Evolutionary conservation across 2,888 invertebrate species (phyloP), one percentile per base, ranked within the genome.

Genomic region (Nephrotoma appendiculata): DNA sequence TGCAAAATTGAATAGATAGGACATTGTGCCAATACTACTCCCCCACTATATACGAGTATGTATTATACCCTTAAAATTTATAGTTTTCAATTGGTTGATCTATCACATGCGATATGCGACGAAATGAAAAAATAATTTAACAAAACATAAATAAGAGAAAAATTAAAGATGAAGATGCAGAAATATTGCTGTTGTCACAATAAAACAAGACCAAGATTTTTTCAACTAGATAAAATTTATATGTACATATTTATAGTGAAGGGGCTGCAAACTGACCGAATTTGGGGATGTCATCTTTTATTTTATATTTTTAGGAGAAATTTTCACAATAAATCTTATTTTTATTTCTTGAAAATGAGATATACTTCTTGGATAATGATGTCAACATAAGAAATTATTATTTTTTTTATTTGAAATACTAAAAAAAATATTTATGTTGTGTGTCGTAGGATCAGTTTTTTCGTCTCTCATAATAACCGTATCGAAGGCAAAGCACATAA

Each of bases 311-410:
- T 84, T 41, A 84, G n/a, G 15, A 84, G 41, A 42, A 41, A 42
- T 84, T 84, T 84, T 84, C 15, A 6, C 41, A 41, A 42, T 41
- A 84, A 42, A 42, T 84, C 84, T 42, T 42, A 42, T 42, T 84
- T 84, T 42, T 42, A 42, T 84, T 42, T 42, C 42, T 42, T 42
- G 43, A 84, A 84, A 84, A 84, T 84, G 84, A 84, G 84, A 84
- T 84, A 41, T 83, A 84, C 84, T 84, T 84, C 15, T 42, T 84
- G 84, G 84, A 84, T 84, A 84, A 84, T 84, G 84, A 84, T 84
- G 84, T 84, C 84, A 84, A 84, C 84, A 84, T 71, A 71, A 9
- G 71, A 71, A 71, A 71, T 71, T 71, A 71, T 71, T 71, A 71
- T 71, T 71, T 71, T 71, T 71, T 71, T 71, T 71, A 71, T 71